Conservation (phyloP, 2,888 invertebrate species). For the Seira musarum region DNA sequence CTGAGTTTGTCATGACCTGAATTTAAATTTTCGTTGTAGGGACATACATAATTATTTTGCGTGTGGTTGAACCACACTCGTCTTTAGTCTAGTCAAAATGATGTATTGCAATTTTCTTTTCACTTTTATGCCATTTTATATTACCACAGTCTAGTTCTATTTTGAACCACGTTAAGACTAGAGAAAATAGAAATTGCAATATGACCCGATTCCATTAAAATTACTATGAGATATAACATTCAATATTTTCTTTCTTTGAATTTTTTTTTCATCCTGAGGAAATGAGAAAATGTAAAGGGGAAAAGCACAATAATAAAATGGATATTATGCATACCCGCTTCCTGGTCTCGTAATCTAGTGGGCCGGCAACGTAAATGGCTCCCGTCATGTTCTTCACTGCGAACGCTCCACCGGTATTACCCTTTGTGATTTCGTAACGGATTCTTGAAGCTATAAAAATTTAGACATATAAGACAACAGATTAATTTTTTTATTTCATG, state of each 20-base stretch:
- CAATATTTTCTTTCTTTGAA: too few relatives aligned
- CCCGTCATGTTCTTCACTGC: conserved; percentile 99
- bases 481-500: too few relatives aligned
- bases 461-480: conserved; percentile 52
- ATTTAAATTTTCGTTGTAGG: too few relatives aligned
- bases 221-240: not conserved
- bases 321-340: conserved; percentile 84
- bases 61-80: too few relatives aligned
- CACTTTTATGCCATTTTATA: too few relatives aligned
- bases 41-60: too few relatives aligned
- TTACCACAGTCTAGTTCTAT: too few relatives aligned
- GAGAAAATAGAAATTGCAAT: too few relatives aligned
- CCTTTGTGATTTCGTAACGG: conserved; percentile 99
- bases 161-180: too few relatives aligned
- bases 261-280: too few relatives aligned
- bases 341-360: conserved; percentile 96
- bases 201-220: not conserved
- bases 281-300: not conserved
- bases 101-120: too few relatives aligned
- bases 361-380: conserved; percentile 97
- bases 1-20: conserved; percentile 23
- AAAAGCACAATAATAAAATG: not conserved
- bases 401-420: conserved; percentile 98
- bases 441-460: conserved; percentile 91
- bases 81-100: too few relatives aligned